Evolutionary conservation across 2,888 invertebrate genomes (phyloP), one percentile per base, ranked within the genome.

Genomic region (Dryocosmus kuriphilus): DNA sequence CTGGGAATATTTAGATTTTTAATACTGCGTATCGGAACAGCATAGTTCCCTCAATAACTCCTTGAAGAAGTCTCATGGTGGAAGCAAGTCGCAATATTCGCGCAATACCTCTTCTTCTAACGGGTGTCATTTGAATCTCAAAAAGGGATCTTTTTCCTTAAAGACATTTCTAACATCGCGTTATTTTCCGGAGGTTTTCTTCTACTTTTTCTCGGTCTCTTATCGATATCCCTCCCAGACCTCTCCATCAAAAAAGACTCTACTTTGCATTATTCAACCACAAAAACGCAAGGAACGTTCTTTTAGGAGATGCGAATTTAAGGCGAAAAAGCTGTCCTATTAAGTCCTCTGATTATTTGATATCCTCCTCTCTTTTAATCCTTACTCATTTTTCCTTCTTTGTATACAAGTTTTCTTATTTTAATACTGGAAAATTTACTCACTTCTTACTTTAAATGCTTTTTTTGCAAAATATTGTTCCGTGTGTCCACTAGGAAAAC

Each of bases 101-200:
- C 30, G 71, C 46, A 71, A 71, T 71, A 51, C 30, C n/a, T 46
- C 51, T 51, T n/a, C 71, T 71, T 71, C n/a, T 71, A 71, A 30
- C 30, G 51, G n/a, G 46, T 71, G 71, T 71, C 71, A 71, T 71
- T 51, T 71, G 51, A 51, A 71, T 71, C 51, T 71, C 51, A 46
- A 51, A 51, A 30, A 71, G 46, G 51, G 51, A 71, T 71, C 27
- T 71, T 51, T 67, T 67, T 9, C 51, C 51, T 51, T 11, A 6
- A 30, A 71, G 71, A 51, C 51, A 71, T 51, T 51, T 71, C 32
- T 19, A 46, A 27, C 67, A 41, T n/a, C 27, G 19, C 27, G 27
- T 71, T n/a, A 30, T 46, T 71, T 71, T 51, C 51, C n/a, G 11
- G 30, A 71, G 71, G 32, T 32, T 71, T 30, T 51, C 46, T 71